Evolutionary conservation across 2,888 invertebrate genomes (phyloP).

Genomic region (Lasioglossum zephyrum): DNA sequence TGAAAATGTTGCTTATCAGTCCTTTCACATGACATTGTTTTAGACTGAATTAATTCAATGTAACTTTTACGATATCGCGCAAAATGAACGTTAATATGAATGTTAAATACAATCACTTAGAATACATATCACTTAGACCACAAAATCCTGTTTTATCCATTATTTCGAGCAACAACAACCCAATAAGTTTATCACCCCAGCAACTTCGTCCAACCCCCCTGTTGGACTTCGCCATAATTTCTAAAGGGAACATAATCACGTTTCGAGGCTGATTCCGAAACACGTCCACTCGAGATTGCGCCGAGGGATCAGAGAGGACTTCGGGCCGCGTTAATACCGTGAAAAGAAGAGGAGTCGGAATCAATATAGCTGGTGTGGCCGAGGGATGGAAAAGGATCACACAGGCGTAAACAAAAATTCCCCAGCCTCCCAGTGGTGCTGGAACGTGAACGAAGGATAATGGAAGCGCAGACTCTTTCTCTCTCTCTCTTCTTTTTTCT

Average conservation of each 20-base stretch:
- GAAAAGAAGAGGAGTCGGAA: slow-evolving; percentile 12
- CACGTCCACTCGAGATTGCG: not conserved
- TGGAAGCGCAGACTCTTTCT: slow-evolving; percentile 23
- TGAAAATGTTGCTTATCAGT: too few relatives aligned
- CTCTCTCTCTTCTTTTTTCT: not conserved
- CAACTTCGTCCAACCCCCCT: not conserved
- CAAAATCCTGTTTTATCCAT: not conserved
- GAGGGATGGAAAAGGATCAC: not conserved
- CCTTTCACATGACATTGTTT: too few relatives aligned
- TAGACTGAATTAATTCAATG: too few relatives aligned
- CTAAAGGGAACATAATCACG: not conserved
- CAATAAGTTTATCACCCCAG: not conserved
- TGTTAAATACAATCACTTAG: too few relatives aligned
- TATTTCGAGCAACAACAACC: not conserved
- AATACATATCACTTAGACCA: too few relatives aligned
- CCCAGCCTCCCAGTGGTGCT: not conserved
- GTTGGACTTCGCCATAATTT: not conserved
- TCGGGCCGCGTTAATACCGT: slow-evolving; percentile 6
- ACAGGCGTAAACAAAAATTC: slow-evolving; percentile 30
- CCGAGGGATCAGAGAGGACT: not conserved
- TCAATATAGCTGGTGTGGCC: not conserved
- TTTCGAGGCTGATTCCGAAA: slow-evolving; percentile 2
- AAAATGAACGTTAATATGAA: too few relatives aligned
- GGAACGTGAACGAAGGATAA: slow-evolving; percentile 44
- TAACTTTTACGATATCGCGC: too few relatives aligned